Evolutionary conservation across 1,140 invertebrate species (phyloP).

Genomic region (Bombyx mori): ASM3026992v2 NC_085129.1:18146501-18147000

Average conservation of each 20-base stretch:
- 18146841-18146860: conserved; percentile 38
- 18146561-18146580: conserved; percentile 34
- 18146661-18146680: conserved; percentile 33
- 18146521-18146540: conserved; percentile 25
- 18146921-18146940: conserved; percentile 33
- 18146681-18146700: conserved; percentile 41
- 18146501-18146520: conserved; percentile 40
- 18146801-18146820: conserved; percentile 43
- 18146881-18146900: conserved; percentile 29
- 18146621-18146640: conserved; percentile 35
- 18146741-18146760: conserved; percentile 39
- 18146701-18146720: conserved; percentile 35
- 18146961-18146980: conserved; percentile 29
- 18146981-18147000: conserved; percentile 26
- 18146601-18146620: conserved; percentile 24
- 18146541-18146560: conserved; percentile 26
- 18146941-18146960: conserved; percentile 35
- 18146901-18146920: conserved; percentile 34
- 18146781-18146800: conserved; percentile 58
- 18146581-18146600: conserved; percentile 30
- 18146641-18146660: conserved; percentile 31
- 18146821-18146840: conserved; percentile 40
- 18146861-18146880: conserved; percentile 28
- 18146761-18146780: conserved; percentile 29
- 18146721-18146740: conserved; percentile 31